These are phyloP conservation scores for Calliopum simillimum DNA, from an alignment of 2,888 invertebrate species.

Conservation along the genomic window DNA sequence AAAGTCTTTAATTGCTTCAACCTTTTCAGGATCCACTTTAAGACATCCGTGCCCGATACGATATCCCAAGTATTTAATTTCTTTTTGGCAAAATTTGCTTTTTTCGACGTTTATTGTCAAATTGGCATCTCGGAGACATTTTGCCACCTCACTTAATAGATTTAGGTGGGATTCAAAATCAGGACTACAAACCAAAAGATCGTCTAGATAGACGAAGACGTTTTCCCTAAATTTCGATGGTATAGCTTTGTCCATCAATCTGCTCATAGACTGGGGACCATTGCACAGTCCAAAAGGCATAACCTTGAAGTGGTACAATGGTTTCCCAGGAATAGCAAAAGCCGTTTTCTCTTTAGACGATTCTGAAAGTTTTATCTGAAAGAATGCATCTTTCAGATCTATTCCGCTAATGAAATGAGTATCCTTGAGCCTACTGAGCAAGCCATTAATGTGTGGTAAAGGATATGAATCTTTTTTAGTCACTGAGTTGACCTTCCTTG, in stretches of 20 bases:
- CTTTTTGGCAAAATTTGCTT: too few species aligned
- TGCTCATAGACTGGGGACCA: slow-evolving; percentile 32
- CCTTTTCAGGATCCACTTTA: slow-evolving; percentile 24
- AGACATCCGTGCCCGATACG: slow-evolving; percentile 20
- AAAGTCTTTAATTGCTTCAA: slow-evolving; percentile 7
- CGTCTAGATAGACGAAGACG: slow-evolving; percentile 28
- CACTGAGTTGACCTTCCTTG: slow-evolving; percentile 33
- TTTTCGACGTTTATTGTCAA: slow-evolving; percentile 13
- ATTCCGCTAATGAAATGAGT: slow-evolving; percentile 39
- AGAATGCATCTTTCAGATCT: slow-evolving; percentile 39
- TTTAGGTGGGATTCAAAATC: not conserved
- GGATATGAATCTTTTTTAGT: slow-evolving; percentile 40
- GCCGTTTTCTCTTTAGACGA: slow-evolving; percentile 41
- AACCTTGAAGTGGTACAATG: too few species aligned
- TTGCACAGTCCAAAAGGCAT: slow-evolving; percentile 34
- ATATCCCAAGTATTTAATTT: too few species aligned
- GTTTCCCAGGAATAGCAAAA: too few species aligned
- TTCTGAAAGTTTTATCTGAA: slow-evolving; percentile 15
- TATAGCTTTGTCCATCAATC: slow-evolving; percentile 22
- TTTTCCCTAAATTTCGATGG: slow-evolving; percentile 4
- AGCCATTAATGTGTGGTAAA: slow-evolving; percentile 37
- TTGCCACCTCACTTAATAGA: slow-evolving; percentile 6
- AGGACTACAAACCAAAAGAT: too few species aligned
- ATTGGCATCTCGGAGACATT: slow-evolving; percentile 4
- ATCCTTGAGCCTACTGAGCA: slow-evolving; percentile 34